Evolutionary conservation across 2,113 vertebrate species (phyloP).

Genomic region (Labeo catla): DNA sequence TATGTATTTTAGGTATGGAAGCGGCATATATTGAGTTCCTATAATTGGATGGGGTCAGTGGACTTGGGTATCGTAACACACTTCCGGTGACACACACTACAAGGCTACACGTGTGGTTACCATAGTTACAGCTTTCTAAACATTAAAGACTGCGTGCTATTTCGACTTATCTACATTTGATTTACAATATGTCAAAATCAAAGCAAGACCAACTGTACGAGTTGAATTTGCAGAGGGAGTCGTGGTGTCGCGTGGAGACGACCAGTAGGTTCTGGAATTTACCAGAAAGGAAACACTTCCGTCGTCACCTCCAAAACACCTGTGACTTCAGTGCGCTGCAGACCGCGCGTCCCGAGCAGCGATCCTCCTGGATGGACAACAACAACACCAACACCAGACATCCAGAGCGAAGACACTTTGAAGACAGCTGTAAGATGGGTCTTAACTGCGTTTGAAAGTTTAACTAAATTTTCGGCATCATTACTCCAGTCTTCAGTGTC

Average conservation of each 20-base stretch:
- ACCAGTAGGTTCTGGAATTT: slow-evolving; percentile 66
- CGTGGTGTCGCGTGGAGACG: slow-evolving; percentile 78
- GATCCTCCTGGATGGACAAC: slow-evolving; percentile 55
- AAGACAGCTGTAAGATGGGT: slow-evolving; percentile 71
- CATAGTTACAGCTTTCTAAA: background rate
- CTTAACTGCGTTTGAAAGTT: background rate
- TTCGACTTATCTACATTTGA: background rate
- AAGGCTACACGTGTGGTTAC: slow-evolving; percentile 55
- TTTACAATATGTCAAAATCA: slow-evolving; percentile 50
- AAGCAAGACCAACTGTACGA: slow-evolving; percentile 63
- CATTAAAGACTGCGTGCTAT: background rate
- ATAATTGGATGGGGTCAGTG: background rate
- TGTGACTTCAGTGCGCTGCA: slow-evolving; percentile 50
- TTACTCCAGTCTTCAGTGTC: too few species aligned
- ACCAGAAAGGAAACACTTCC: slow-evolving; percentile 77
- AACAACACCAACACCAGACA: background rate
- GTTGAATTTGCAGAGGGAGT: slow-evolving; percentile 74
- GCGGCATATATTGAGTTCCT: background rate
- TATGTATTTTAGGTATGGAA: background rate
- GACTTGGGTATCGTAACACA: background rate
- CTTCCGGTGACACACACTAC: background rate
- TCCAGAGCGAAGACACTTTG: slow-evolving; percentile 73
- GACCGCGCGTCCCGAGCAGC: slow-evolving; percentile 13
- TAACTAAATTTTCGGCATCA: background rate
- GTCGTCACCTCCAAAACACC: slow-evolving; percentile 63